These are phyloP conservation scores for Spizella passerina DNA, from an alignment of 2,797 vertebrate species.

Conservation along the genomic window DNA sequence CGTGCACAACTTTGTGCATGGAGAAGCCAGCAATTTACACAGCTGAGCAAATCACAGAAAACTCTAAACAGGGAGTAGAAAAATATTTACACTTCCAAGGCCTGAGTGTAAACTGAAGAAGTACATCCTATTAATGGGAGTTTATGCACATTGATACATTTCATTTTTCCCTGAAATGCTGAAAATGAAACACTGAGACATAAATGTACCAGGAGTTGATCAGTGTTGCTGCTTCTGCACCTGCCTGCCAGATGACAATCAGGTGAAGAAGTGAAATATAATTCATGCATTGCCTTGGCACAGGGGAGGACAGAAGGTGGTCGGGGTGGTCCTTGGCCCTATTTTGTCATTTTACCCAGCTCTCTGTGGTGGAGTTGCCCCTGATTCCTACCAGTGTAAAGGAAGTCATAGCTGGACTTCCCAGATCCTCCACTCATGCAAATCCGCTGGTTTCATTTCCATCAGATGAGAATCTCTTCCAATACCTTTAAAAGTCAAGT, in stretches of 20 bases:
- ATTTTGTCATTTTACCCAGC: not conserved
- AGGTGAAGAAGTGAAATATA: not conserved
- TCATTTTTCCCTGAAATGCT: not conserved
- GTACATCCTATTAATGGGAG: slow-evolving; percentile 47
- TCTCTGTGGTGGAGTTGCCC: not conserved
- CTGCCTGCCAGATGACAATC: not conserved
- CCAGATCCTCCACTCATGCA: not conserved
- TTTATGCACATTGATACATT: slow-evolving; percentile 45
- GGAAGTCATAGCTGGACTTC: not conserved
- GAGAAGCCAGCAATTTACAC: slow-evolving; percentile 24
- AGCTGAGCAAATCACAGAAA: slow-evolving; percentile 18
- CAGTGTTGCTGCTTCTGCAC: not conserved
- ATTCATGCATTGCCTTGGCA: not conserved
- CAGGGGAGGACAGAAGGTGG: not conserved
- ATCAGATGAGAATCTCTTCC: not conserved
- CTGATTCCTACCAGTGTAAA: not conserved
- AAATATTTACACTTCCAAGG: slow-evolving; percentile 68
- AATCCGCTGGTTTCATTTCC: not conserved
- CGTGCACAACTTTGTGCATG: not conserved
- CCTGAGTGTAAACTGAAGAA: slow-evolving; percentile 64
- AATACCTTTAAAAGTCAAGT: not conserved
- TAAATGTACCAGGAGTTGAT: not conserved
- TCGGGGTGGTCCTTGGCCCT: not conserved
- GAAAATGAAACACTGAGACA: slow-evolving; percentile 9
- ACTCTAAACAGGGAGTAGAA: slow-evolving; percentile 14